These are phyloP conservation scores for Palloptera scutellata DNA, from an alignment of 2,888 invertebrate species.

Conservation along the genomic window DNA sequence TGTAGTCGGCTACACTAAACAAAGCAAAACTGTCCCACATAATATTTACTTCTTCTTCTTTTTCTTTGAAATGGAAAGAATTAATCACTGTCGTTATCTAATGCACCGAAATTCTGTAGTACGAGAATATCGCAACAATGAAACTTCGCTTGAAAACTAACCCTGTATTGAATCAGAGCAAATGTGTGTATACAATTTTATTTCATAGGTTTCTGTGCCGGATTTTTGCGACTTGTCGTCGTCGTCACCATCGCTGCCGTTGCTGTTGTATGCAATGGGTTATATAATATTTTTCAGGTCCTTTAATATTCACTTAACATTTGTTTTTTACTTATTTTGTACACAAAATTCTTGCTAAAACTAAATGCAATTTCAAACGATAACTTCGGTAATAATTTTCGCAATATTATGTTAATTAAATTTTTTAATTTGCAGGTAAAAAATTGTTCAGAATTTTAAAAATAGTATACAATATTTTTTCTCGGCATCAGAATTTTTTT, in stretches of 20 bases:
- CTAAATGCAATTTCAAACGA: neutral
- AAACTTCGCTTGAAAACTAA: neutral
- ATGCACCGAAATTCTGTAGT: no score
- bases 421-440: neutral
- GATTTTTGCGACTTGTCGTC: constrained; percentile 26
- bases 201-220: constrained; percentile 13
- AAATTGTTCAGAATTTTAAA: neutral
- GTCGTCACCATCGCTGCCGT: constrained; percentile 1
- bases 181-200: constrained; percentile 23
- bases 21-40: no score
- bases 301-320: constrained; percentile 17
- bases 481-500: no score
- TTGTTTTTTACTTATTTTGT: neutral
- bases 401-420: constrained; percentile 15
- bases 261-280: neutral
- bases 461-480: neutral
- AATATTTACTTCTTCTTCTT: no score
- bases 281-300: constrained; percentile 30
- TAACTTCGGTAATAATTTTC: neutral
- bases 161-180: constrained; percentile 19
- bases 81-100: no score
- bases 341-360: no score
- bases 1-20: no score
- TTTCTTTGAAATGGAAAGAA: no score
- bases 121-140: no score